A percentile compares a stretch with the other conserved stretches of the same genome.
These are phyloP conservation scores for Apantesis nais DNA, from an alignment of 2,888 invertebrate genomes.

Conservation along the genomic window DNA sequence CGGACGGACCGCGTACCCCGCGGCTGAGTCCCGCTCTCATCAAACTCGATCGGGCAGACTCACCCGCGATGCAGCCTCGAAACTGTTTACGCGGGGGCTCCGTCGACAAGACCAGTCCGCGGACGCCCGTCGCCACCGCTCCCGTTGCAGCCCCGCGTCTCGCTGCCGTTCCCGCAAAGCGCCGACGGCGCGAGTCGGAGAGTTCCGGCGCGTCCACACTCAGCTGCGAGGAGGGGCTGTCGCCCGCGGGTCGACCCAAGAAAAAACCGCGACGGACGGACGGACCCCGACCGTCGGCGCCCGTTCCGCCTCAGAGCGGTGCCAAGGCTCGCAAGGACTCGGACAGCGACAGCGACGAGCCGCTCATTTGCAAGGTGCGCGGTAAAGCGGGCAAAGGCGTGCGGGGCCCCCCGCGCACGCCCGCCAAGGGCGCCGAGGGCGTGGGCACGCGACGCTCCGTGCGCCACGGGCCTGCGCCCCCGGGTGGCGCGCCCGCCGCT, in stretches of 20 bases:
- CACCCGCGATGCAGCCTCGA: conserved; percentile 66
- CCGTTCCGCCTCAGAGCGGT: conserved; percentile 63
- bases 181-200: conserved; percentile 92
- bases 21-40: conserved; percentile 74
- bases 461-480: conserved; percentile 73
- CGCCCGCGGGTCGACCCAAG: conserved; percentile 68
- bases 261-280: conserved; percentile 72
- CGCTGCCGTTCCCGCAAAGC: conserved; percentile 86
- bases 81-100: conserved; percentile 71
- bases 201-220: conserved; percentile 88
- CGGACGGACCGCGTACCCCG: conserved; percentile 80
- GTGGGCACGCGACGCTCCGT: conserved; percentile 86
- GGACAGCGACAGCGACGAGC: conserved; percentile 93
- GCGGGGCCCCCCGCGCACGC: conserved; percentile 36
- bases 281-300: conserved; percentile 59
- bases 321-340: conserved; percentile 87
- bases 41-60: conserved; percentile 68
- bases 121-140: conserved; percentile 49
- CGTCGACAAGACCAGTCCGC: conserved; percentile 71
- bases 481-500: conserved; percentile 51
- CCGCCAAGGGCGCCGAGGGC: conserved; percentile 67
- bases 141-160: conserved; percentile 53
- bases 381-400: conserved; percentile 59
- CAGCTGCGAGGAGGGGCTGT: conserved; percentile 84
- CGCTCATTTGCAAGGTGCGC: conserved; percentile 90